These are phyloP conservation scores for Chloromyia formosa DNA, from an alignment of 2,888 invertebrate genomes.

Conservation along the genomic window DNA sequence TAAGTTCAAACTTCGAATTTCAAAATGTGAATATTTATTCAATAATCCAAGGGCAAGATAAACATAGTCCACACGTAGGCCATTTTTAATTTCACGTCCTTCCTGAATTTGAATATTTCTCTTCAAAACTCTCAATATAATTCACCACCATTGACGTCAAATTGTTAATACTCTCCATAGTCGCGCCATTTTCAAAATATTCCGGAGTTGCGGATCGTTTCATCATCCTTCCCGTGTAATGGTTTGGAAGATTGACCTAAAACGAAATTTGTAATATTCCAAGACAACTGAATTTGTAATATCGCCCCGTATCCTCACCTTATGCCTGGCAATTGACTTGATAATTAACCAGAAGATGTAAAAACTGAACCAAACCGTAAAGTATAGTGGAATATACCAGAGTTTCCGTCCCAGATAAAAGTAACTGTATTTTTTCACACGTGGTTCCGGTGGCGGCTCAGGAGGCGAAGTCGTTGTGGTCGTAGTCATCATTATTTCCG, in stretches of 20 bases:
- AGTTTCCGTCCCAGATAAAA: slow-evolving; percentile 75
- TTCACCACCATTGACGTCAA: slow-evolving; percentile 60
- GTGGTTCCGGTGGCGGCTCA: slow-evolving; percentile 59
- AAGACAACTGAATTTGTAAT: slow-evolving; percentile 40
- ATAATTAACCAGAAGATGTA: slow-evolving; percentile 73
- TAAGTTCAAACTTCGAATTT: too few relatives aligned
- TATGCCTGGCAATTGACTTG: slow-evolving; percentile 74
- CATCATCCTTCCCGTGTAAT: slow-evolving; percentile 49
- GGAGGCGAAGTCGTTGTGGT: slow-evolving; percentile 57
- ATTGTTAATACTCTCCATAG: slow-evolving; percentile 58
- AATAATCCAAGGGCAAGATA: too few relatives aligned
- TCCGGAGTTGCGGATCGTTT: slow-evolving; percentile 47
- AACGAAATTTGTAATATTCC: slow-evolving; percentile 43
- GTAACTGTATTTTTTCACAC: slow-evolving; percentile 72
- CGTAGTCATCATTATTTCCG: slow-evolving; percentile 49
- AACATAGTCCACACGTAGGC: too few relatives aligned
- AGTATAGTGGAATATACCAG: slow-evolving; percentile 77
- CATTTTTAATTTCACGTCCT: too few relatives aligned
- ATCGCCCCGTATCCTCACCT: slow-evolving; percentile 64
- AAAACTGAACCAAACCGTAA: slow-evolving; percentile 70
- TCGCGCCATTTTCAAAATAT: slow-evolving; percentile 53
- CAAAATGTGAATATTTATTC: too few relatives aligned
- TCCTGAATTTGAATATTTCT: slow-evolving; percentile 54
- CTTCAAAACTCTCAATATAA: slow-evolving; percentile 61
- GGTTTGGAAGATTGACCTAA: slow-evolving; percentile 63